Percentiles rank a stretch among this genome's conserved stretches.
Conservation (phyloP, 2,113 vertebrate species). For the Bufo gargarizans region DNA sequence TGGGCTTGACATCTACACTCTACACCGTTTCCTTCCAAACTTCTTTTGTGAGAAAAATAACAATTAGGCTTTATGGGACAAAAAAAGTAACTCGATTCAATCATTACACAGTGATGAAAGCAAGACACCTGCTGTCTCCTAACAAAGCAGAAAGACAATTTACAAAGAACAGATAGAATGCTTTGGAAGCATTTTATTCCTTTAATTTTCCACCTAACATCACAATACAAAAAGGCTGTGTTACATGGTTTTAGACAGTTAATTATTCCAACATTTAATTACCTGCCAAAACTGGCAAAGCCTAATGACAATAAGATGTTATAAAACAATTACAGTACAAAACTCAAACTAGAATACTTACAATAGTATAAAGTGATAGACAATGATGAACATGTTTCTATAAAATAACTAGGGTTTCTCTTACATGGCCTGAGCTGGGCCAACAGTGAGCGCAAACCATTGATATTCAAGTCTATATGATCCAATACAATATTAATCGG, state of each 20-base stretch:
- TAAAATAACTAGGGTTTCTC: background rate
- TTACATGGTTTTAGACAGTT: conserved; percentile 32
- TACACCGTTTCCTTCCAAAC: conserved; percentile 9
- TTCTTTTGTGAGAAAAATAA: conserved; percentile 44
- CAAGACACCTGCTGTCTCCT: conserved; percentile 46
- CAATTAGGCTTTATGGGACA: conserved; percentile 42
- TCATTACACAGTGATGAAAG: conserved; percentile 49
- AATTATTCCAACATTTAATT: conserved; percentile 51
- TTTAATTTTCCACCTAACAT: conserved; percentile 33
- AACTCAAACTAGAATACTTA: conserved; percentile 65
- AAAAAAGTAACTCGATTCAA: conserved; percentile 44
- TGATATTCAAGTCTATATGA: too few species aligned
- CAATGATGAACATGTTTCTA: background rate
- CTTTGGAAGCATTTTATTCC: conserved; percentile 39
- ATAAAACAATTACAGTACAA: conserved; percentile 32
- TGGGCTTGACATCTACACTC: conserved; percentile 26
- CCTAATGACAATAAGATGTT: conserved; percentile 25
- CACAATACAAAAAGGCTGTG: conserved; percentile 19
- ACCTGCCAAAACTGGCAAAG: conserved; percentile 28
- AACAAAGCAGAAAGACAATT: conserved; percentile 48
- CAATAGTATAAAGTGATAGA: background rate
- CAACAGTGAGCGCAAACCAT: too few species aligned
- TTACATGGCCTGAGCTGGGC: too few species aligned
- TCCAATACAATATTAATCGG: too few species aligned
- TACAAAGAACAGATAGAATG: conserved; percentile 48